Evolutionary conservation across 2,113 vertebrate genomes (phyloP), one percentile per base, ranked within the genome.

Genomic region (Nipponia nippon): DNA sequence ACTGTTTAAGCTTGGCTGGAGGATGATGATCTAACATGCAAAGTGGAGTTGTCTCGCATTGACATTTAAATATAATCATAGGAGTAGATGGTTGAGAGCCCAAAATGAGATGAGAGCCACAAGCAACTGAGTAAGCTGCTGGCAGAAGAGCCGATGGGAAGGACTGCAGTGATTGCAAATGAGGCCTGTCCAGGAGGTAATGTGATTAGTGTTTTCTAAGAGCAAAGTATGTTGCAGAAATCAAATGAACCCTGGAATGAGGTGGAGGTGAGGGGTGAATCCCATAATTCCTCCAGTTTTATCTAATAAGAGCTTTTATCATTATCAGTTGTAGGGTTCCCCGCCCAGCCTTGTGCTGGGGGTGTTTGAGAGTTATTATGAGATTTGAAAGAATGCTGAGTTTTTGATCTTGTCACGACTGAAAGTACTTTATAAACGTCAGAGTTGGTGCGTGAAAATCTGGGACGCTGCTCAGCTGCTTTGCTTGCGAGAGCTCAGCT

Each of bases 401-500:
- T 76, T 98, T 98, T 98, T 98, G 91, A 98, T 98, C 97, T 98
- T 98, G 90, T 97, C 95, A 92, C 18, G 8, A 89, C 78, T 87
- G 92, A 79, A 97, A 97, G 82, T 96, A 85, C 94, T 97, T 97
- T 91, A 80, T 97, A 97, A 97, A 98, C 98, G 97, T 98, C 98
- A 98, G 96, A 85, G 87, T 78, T 93, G 94, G 94, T 75, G 94
- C 63, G 25, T 90, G 93, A 63, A 91, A 96, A 98, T 97, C 97
- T 98, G 96, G 97, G 97, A 93, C 59, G 9, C 70, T 3, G 79
- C 94, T 96, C 34, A 21, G 55, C 84, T 55, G 69, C 97, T 95
- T 58, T 2, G 73, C 93, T 93, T 84, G 90, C 1, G 13, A 94
- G 89, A 90, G 79, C 82, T 77, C n/a, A 0, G 96, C 95, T 98